These are phyloP conservation scores for Itoplectis maculator DNA, from an alignment of 2,888 invertebrate species.

Conservation along the genomic window DNA sequence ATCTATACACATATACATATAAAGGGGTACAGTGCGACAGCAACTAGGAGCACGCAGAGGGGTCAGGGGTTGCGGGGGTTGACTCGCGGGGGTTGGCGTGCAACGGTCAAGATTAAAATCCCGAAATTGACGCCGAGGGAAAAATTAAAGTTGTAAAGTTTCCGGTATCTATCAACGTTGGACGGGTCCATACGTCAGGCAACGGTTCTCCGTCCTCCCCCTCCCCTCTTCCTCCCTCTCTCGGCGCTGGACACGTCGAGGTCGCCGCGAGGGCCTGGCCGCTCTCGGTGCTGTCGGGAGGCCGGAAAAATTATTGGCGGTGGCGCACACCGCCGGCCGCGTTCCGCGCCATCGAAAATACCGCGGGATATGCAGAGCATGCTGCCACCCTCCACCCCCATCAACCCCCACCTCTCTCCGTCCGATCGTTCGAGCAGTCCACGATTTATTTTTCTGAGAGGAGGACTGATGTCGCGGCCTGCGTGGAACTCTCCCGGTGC, in stretches of 20 bases:
- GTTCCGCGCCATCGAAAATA: constrained; percentile 54
- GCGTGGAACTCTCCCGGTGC: constrained; percentile 5
- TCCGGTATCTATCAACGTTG: constrained; percentile 79
- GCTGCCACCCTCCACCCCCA: constrained; percentile 15
- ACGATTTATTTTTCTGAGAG: constrained; percentile 80
- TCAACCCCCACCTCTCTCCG: not conserved
- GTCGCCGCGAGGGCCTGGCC: constrained; percentile 45
- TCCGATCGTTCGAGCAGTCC: constrained; percentile 66
- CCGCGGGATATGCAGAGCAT: constrained; percentile 30
- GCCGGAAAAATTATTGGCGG: constrained; percentile 74
- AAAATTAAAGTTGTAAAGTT: constrained; percentile 79
- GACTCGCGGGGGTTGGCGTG: not conserved
- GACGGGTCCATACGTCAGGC: constrained; percentile 79
- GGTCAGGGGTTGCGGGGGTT: too few relatives aligned
- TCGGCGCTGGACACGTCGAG: constrained; percentile 57
- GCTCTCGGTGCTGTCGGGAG: constrained; percentile 48
- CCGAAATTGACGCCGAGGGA: constrained; percentile 75
- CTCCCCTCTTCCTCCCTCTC: too few relatives aligned
- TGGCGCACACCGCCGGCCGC: constrained; percentile 50
- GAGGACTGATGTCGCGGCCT: constrained; percentile 73
- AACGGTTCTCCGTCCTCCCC: too few relatives aligned
- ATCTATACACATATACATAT: not conserved
- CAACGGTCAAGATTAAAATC: constrained; percentile 74
- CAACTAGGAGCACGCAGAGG: not conserved
- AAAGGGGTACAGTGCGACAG: not conserved